A percentile compares a stretch with the other conserved stretches of the same genome.
Conservation (phyloP, 2,888 invertebrate genomes). For the Amphipoea lucens region DNA sequence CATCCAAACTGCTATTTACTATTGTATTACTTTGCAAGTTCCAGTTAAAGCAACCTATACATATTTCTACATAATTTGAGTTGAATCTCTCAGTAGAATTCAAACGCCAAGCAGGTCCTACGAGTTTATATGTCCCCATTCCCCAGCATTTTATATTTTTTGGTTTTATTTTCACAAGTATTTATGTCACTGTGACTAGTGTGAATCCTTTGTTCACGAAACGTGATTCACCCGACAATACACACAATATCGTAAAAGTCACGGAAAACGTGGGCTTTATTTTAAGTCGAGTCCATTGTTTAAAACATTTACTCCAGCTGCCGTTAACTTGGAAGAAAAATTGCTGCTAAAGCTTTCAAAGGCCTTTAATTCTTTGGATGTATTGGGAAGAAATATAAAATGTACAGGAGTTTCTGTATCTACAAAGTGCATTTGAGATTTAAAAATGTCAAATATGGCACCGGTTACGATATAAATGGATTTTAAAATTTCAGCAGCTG, state of each 20-base stretch:
- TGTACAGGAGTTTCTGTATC: not conserved
- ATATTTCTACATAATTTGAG: not conserved
- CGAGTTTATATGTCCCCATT: conserved; percentile 7
- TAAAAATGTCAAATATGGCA: conserved; percentile 24
- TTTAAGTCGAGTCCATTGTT: conserved; percentile 53
- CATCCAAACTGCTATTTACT: not conserved
- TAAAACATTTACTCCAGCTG: conserved; percentile 31
- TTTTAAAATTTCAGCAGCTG: conserved; percentile 65
- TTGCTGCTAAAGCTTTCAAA: conserved; percentile 9
- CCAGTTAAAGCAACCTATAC: not conserved
- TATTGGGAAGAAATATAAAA: conserved; percentile 41
- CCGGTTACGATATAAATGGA: conserved; percentile 51
- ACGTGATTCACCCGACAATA: conserved; percentile 61
- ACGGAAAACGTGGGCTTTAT: conserved; percentile 53
- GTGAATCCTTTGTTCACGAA: conserved; percentile 55
- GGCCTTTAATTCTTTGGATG: conserved; percentile 11
- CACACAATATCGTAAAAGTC: conserved; percentile 60
- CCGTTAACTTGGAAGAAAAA: conserved; percentile 32
- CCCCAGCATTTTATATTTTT: conserved; percentile 34
- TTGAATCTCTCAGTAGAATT: not conserved
- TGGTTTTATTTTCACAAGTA: conserved; percentile 52
- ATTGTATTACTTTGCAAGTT: not conserved
- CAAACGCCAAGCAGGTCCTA: conserved; percentile 20
- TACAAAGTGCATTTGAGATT: conserved; percentile 23
- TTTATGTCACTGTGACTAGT: conserved; percentile 47